phyloP scores from a whole-genome alignment of 2,113 vertebrate species.

The Spea multiplicata region DNA sequence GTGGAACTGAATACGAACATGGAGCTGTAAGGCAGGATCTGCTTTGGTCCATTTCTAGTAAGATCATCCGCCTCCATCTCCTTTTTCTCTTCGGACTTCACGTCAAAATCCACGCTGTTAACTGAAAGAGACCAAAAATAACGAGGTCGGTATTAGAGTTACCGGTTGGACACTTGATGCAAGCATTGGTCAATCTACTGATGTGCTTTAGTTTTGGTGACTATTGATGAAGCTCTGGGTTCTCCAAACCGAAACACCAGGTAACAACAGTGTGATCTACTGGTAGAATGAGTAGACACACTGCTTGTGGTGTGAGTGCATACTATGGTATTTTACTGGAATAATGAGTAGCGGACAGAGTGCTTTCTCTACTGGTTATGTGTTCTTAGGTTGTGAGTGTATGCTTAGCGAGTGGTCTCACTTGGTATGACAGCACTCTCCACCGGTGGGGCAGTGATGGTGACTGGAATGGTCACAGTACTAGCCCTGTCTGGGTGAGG shows the following conservation, averaged over 20 bases:
- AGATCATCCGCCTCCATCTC: conserved; percentile 67
- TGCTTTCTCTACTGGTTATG: too few relatives aligned
- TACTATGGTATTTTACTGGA: neutral
- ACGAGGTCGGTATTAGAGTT: neutral
- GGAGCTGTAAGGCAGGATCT: conserved; percentile 91
- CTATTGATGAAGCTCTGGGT: too few relatives aligned
- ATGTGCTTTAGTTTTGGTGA: too few relatives aligned
- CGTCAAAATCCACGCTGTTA: conserved; percentile 82
- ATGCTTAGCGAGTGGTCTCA: conserved; percentile 62
- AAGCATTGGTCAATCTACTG: too few relatives aligned
- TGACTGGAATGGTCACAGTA: conserved; percentile 74
- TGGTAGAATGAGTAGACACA: neutral
- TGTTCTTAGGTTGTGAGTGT: too few relatives aligned
- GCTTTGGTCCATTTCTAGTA: conserved; percentile 71
- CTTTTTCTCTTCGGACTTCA: conserved; percentile 87
- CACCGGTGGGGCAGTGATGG: conserved; percentile 74
- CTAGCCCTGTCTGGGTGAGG: conserved; percentile 66
- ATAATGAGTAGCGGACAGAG: neutral
- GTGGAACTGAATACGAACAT: conserved; percentile 91
- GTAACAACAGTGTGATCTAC: neutral
- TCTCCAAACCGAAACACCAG: too few relatives aligned
- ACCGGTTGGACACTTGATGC: too few relatives aligned
- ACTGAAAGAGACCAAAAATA: conserved; percentile 62
- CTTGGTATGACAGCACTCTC: conserved; percentile 79
- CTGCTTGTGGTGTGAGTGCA: neutral